These are phyloP conservation scores for Bruchidius siliquastri DNA, from an alignment of 2,888 invertebrate genomes.

Conservation along the genomic window DNA sequence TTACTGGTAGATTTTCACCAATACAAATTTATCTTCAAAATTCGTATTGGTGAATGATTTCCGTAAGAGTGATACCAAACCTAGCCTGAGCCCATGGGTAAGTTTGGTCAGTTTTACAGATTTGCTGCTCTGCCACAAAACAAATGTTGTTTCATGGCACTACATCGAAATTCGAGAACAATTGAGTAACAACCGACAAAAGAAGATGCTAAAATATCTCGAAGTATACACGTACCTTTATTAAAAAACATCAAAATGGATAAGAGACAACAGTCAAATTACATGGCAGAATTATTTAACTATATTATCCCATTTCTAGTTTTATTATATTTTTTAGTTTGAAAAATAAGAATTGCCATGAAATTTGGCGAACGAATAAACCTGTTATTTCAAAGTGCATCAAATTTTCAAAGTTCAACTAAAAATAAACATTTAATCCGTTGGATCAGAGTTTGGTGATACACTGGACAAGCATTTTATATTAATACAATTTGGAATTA, in stretches of 20 bases:
- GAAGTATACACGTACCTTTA: too few species aligned
- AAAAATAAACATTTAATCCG: not conserved
- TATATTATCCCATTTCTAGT: not conserved
- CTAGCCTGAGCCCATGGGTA: constrained; percentile 34
- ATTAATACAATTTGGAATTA: not conserved
- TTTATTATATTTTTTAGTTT: not conserved
- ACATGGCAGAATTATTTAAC: not conserved
- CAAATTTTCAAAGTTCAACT: not conserved
- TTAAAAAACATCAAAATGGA: too few species aligned
- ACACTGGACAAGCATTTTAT: not conserved
- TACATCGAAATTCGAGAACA: not conserved
- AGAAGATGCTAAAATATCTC: too few species aligned
- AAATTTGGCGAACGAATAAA: not conserved
- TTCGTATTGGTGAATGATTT: not conserved
- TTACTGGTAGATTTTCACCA: constrained; percentile 7
- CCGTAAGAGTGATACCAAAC: constrained; percentile 22
- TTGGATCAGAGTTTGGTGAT: not conserved
- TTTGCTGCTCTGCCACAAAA: not conserved
- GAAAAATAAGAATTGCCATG: not conserved
- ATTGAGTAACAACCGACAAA: not conserved
- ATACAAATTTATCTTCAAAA: not conserved
- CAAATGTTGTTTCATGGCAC: not conserved
- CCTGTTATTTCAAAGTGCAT: not conserved
- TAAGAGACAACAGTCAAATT: not conserved
- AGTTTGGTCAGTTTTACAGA: constrained; percentile 24